A percentile compares a stretch with the other conserved stretches of the same genome.
Conservation (phyloP, 2,797 vertebrate species). For the Botia kubotai region DNA sequence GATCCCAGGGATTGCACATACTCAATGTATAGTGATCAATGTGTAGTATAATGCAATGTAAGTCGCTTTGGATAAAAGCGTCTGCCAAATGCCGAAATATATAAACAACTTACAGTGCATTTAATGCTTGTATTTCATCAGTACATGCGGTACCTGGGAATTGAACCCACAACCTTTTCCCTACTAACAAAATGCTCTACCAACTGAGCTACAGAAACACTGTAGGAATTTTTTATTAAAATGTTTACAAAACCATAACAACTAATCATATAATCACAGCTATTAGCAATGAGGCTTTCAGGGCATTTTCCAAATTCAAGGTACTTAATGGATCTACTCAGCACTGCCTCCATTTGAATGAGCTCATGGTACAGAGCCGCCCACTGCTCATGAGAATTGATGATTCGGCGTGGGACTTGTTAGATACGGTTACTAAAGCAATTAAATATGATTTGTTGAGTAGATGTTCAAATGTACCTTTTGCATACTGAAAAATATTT, state of each 20-base stretch:
- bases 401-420: conserved; percentile 17
- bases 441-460: conserved; percentile 1
- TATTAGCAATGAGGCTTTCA: background rate
- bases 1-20: no score
- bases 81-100: no score
- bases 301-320: conserved; percentile 11
- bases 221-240: no score
- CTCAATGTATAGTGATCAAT: no score
- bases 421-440: conserved; percentile 7
- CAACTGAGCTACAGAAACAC: no score
- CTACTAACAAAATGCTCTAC: no score
- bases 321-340: conserved; percentile 22
- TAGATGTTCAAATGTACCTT: background rate
- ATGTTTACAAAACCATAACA: conserved; percentile 6
- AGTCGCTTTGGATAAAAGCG: no score
- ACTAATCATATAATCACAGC: conserved; percentile 14
- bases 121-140: no score
- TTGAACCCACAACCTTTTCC: no score
- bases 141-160: no score
- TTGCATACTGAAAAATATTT: background rate
- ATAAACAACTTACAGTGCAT: no score
- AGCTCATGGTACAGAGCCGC: conserved; percentile 23
- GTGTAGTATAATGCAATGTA: no score
- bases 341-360: conserved; percentile 24
- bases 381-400: conserved; percentile 34